phyloP scores from a whole-genome alignment of 2,113 vertebrate genomes.

The Apodemus sylvaticus region DNA sequence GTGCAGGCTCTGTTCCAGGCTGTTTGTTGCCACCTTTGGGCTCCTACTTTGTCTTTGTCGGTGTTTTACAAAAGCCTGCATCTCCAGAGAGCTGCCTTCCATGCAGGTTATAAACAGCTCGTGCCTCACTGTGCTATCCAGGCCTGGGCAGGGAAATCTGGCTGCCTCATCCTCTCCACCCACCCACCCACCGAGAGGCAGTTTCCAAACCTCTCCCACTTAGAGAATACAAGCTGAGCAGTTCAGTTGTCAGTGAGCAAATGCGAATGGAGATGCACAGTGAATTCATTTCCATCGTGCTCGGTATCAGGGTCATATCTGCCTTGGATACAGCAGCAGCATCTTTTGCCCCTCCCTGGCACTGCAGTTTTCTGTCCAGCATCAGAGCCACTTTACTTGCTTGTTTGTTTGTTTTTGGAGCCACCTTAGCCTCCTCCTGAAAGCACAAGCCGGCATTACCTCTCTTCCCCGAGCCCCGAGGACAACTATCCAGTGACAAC shows the following conservation, averaged over 20 bases:
- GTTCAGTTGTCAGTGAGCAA: not conserved
- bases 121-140: not conserved
- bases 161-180: too few relatives aligned
- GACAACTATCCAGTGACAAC: not conserved
- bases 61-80: constrained; percentile 31
- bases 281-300: not conserved
- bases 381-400: not conserved
- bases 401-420: not conserved
- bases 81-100: not conserved
- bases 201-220: not conserved
- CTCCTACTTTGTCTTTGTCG: not conserved
- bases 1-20: not conserved
- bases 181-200: not conserved
- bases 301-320: not conserved
- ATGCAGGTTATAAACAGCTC: not conserved
- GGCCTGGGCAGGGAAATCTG: not conserved
- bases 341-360: not conserved
- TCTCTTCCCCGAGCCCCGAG: not conserved
- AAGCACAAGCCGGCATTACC: not conserved
- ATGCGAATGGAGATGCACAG: not conserved
- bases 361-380: not conserved
- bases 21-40: not conserved
- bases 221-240: not conserved
- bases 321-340: not conserved
- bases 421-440: not conserved